phyloP scores from a whole-genome alignment of 2,797 vertebrate species.

The Agapornis canus region DNA sequence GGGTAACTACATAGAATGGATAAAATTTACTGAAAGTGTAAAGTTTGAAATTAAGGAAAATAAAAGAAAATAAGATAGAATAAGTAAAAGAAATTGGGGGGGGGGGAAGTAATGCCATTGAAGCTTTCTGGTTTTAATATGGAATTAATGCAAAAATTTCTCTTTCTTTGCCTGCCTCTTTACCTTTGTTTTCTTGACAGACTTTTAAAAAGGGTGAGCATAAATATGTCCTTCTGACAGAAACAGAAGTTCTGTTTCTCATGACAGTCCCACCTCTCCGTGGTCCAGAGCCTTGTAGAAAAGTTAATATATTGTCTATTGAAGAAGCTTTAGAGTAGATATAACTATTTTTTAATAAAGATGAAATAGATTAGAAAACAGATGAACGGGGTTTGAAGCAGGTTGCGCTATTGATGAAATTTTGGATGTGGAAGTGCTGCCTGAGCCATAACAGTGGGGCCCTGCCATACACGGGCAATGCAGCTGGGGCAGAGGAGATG shows the following conservation, averaged over 20 bases:
- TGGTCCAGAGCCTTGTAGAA: background rate
- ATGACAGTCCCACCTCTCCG: background rate
- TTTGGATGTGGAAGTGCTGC: background rate
- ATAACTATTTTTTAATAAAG: background rate
- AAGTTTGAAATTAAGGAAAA: background rate
- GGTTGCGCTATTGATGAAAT: fast-evolving
- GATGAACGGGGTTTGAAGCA: background rate
- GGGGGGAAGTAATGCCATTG: background rate
- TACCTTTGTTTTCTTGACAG: background rate
- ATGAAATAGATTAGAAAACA: background rate
- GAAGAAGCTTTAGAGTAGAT: background rate
- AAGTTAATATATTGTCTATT: background rate
- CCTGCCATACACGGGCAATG: fast-evolving
- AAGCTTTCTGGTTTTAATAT: background rate
- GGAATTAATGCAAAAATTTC: background rate
- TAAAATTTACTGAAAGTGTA: background rate
- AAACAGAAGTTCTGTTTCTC: background rate
- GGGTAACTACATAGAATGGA: background rate
- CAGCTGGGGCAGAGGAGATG: background rate
- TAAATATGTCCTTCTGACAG: background rate
- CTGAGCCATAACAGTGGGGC: fast-evolving
- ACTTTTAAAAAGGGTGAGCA: background rate
- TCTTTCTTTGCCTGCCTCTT: background rate
- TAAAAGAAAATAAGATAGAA: background rate
- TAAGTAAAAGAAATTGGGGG: background rate